Base-by-base conservation (phyloP, 2,888 invertebrate species). In the Heliconius hortense region DNA sequence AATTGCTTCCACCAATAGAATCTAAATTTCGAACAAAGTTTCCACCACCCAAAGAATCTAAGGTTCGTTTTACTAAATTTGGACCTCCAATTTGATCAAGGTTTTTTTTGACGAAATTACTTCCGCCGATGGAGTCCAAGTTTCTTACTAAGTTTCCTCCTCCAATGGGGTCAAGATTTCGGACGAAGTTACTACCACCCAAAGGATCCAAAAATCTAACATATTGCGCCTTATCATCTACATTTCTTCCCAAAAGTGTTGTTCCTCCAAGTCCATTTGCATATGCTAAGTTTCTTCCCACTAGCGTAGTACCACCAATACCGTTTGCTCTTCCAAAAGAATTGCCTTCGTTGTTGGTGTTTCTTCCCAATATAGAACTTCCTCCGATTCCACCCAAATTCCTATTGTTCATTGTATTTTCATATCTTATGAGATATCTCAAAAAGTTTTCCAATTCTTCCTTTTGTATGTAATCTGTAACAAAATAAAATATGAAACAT, bases 1-100 rank as follows among this genome's bases (percentile, higher is more conserved):
- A 88, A 84, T 95, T 94, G 26, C 92, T 93, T 1, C 94, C 94
- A 4, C 95, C 95, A 8, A 95, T 85, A 3, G 93, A 89, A 80
- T 95, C 94, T 69, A 94, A 82, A 79, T 89, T 90, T 15, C 92
- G 85, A 5, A 92, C 90, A n/a, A 94, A 84, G 80, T 92, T 93
- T 18, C 90, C 90, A 3, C 94, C 94, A 2, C 94, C 94, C 77
- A 93, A 78, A 0, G 91, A 89, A 78, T 94, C 92, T 70, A 94
- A 81, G 77, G 88, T 89, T 75, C 93, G 89, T 76, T 91, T 91
- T 0, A 92, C 86, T 8, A 93, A 84, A 82, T 94, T 91, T 0
- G 90, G 90, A 24, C 93, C 94, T 11, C 93, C 92, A 24, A 92
- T 87, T 78, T 89, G 87, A 77, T 93, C 92, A 13, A 92, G 86